These are phyloP conservation scores for Onychostoma macrolepis DNA, from an alignment of 2,113 vertebrate species.

Conservation along the genomic window DNA sequence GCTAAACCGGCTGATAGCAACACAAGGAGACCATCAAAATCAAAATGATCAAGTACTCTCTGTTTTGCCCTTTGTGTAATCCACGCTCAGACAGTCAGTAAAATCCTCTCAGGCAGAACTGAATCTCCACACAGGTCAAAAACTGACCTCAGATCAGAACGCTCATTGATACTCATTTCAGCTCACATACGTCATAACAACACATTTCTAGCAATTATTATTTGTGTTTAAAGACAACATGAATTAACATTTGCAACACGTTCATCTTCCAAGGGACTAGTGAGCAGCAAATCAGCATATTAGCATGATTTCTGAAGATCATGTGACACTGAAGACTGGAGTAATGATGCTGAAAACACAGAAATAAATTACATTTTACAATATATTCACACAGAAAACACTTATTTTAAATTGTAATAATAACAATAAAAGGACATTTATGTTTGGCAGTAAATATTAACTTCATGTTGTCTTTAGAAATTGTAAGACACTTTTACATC, in stretches of 20 bases:
- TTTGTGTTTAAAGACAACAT: conserved; percentile 8
- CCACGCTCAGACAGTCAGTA: not conserved
- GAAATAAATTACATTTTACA: not conserved
- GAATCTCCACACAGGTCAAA: conserved; percentile 10
- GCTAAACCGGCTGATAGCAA: not conserved
- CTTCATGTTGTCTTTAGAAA: conserved; percentile 17
- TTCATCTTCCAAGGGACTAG: not conserved
- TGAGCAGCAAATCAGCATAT: not conserved
- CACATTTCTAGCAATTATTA: not conserved
- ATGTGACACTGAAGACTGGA: not conserved
- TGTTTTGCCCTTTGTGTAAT: not conserved
- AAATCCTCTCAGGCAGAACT: not conserved
- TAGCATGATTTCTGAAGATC: not conserved
- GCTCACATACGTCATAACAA: not conserved
- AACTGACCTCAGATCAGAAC: not conserved
- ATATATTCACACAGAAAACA: not conserved
- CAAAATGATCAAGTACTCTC: not conserved
- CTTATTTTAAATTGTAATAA: not conserved
- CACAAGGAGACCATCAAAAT: not conserved
- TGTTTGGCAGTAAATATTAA: not conserved
- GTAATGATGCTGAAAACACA: not conserved
- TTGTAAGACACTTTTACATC: not conserved
- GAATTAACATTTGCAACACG: not conserved
- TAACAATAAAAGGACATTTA: too few species aligned
- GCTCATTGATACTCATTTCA: not conserved